These are phyloP conservation scores for Caretta caretta DNA, from an alignment of 2,113 vertebrate genomes.

Conservation along the genomic window DNA sequence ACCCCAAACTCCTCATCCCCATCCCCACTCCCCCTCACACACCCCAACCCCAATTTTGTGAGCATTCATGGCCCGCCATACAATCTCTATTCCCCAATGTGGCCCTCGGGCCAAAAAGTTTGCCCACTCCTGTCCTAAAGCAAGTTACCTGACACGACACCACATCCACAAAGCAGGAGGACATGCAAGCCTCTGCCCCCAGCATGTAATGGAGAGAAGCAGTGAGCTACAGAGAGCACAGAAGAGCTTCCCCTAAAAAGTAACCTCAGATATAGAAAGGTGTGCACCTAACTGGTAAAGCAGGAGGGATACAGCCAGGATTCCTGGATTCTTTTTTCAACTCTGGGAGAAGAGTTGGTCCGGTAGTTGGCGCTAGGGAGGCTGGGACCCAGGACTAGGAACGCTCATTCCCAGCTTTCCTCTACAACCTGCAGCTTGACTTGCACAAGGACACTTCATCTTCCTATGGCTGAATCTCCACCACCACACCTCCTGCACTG, in stretches of 20 bases:
- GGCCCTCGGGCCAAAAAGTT: too few species aligned
- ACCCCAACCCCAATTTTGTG: too few species aligned
- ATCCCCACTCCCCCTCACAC: too few species aligned
- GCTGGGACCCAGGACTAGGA: not conserved
- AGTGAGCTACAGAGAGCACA: not conserved
- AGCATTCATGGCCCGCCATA: too few species aligned
- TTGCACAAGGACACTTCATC: not conserved
- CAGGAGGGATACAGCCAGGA: not conserved
- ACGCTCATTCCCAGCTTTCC: not conserved
- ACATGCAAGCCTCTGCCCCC: not conserved
- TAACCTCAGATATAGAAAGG: not conserved
- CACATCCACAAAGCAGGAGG: not conserved
- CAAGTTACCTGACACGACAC: not conserved
- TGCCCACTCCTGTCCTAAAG: not conserved
- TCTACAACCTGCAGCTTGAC: not conserved
- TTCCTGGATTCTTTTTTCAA: not conserved
- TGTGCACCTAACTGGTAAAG: not conserved
- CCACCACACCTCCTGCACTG: not conserved
- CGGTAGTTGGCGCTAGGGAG: not conserved
- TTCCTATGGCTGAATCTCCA: not conserved
- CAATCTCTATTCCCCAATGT: too few species aligned
- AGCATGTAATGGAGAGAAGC: not conserved
- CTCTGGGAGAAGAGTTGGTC: not conserved
- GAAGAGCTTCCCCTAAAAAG: not conserved
- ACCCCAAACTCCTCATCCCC: too few species aligned